Base-by-base conservation (phyloP, 2,113 vertebrate genomes). In the Butorides virescens region DNA sequence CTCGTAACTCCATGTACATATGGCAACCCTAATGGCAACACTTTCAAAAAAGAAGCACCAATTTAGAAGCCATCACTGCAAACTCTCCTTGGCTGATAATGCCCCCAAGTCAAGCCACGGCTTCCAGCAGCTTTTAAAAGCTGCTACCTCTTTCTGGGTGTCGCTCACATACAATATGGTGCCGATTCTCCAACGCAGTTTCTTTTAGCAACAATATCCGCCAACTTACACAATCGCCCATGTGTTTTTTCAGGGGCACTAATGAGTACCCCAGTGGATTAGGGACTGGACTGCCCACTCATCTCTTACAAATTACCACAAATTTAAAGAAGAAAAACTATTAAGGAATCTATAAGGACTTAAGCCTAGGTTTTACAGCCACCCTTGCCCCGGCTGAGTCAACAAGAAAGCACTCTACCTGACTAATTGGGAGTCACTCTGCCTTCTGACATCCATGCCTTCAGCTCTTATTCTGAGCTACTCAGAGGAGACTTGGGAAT, bases 401-500 rank as follows among this genome's bases (percentile, higher is more conserved):
- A 95, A 97, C 96, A 96, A 90, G 94, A 95, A 96, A 76, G 91
- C 92, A 42, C 79, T 93, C 92, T 86, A 87, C 95, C 96, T 96
- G 90, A 95, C 93, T 98, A 97, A 97, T 97, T 97, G 97, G 96
- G 95, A 97, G 86, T 88, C 91, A 73, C 93, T 97, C 87, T 93
- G 97, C 96, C 96, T 96, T 79, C 96, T 96, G 96, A 95, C 95
- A 95, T 79, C 91, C 21, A 0, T 92, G 96, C 96, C 96, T 97
- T 96, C 95, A 97, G 97, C 96, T 97, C 95, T 96, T 85, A 93
- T 84, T 95, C 93, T 2, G 56, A 93, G 93, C 92, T 88, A 63
- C 32, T 27, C 91, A 82, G 93, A 91, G 76, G 89, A 97, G 85
- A 75, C 93, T 88, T 88, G 86, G 93, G 86, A 81, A 95, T 39